Conservation (phyloP, 2,113 vertebrate genomes). For the Tychaedon coryphoeus region DNA sequence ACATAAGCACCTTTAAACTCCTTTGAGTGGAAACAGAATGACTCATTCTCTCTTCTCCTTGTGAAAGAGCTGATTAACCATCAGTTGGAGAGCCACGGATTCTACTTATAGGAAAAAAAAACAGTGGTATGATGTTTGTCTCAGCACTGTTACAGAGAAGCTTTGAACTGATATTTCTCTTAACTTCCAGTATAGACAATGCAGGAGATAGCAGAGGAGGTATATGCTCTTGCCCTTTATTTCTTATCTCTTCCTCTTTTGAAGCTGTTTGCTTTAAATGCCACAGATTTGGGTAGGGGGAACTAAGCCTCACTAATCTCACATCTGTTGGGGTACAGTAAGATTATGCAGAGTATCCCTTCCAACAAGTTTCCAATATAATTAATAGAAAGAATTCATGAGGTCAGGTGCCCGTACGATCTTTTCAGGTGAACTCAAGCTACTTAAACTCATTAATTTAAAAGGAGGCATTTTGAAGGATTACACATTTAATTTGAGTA, state of each 20-base stretch:
- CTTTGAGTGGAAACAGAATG: constrained; percentile 67
- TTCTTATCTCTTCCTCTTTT: background rate
- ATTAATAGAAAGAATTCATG: constrained; percentile 78
- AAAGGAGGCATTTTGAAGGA: constrained; percentile 86
- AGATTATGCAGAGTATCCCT: constrained; percentile 57
- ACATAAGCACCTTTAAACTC: constrained; percentile 75
- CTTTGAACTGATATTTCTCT: background rate
- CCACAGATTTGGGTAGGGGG: constrained; percentile 25
- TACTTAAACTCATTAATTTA: constrained; percentile 87
- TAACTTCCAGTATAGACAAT: constrained; percentile 19
- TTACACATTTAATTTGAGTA: constrained; percentile 88
- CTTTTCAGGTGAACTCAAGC: constrained; percentile 84
- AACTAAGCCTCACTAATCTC: constrained; percentile 62
- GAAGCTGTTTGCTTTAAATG: background rate
- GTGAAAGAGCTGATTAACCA: constrained; percentile 70
- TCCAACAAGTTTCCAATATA: constrained; percentile 70
- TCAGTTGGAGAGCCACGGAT: constrained; percentile 57
- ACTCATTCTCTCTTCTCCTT: constrained; percentile 67
- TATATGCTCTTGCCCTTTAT: background rate
- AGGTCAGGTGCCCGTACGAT: constrained; percentile 76
- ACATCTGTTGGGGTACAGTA: constrained; percentile 64
- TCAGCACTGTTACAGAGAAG: background rate
- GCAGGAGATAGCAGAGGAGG: background rate
- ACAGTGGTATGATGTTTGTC: background rate
- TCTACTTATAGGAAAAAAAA: constrained; percentile 15